Percentiles rank a stretch among this genome's conserved stretches.
phyloP scores from a whole-genome alignment of 2,113 vertebrate genomes.

The Cynopterus brachyotis region DNA sequence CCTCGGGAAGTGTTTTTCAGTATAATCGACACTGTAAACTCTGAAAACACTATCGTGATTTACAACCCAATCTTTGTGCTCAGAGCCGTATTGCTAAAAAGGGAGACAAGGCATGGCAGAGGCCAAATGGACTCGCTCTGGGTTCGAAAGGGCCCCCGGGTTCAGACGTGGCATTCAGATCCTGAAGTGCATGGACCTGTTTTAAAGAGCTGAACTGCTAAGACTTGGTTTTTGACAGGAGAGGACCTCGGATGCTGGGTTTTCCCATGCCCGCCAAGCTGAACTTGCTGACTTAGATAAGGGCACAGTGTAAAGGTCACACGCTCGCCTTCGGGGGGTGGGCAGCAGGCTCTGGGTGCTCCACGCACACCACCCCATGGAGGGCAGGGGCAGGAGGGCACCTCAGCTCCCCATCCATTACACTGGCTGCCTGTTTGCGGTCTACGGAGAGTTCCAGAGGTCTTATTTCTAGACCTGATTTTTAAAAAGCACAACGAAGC shows the following conservation, averaged over 20 bases:
- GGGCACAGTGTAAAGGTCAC: neutral
- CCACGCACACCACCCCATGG: neutral
- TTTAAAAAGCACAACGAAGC: neutral
- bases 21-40: neutral
- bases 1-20: conserved; percentile 23
- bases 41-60: neutral
- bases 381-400: rapidly evolving
- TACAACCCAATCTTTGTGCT: neutral
- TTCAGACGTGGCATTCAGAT: neutral
- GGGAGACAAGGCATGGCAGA: conserved; percentile 38
- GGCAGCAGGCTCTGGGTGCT: neutral
- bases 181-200: neutral
- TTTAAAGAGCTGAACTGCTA: neutral
- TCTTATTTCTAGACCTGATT: conserved; percentile 1
- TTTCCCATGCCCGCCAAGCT: neutral
- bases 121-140: neutral
- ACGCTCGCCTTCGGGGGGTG: neutral
- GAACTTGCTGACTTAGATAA: neutral
- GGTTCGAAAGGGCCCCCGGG: neutral
- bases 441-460: neutral
- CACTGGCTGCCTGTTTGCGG: neutral
- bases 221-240: neutral
- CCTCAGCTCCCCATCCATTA: neutral
- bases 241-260: neutral
- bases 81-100: conserved; percentile 45